Percentiles rank a stretch among this genome's conserved stretches.
Evolutionary conservation across 2,888 invertebrate species (phyloP).

Genomic region (Poecilobothrus nobilitatus): DNA sequence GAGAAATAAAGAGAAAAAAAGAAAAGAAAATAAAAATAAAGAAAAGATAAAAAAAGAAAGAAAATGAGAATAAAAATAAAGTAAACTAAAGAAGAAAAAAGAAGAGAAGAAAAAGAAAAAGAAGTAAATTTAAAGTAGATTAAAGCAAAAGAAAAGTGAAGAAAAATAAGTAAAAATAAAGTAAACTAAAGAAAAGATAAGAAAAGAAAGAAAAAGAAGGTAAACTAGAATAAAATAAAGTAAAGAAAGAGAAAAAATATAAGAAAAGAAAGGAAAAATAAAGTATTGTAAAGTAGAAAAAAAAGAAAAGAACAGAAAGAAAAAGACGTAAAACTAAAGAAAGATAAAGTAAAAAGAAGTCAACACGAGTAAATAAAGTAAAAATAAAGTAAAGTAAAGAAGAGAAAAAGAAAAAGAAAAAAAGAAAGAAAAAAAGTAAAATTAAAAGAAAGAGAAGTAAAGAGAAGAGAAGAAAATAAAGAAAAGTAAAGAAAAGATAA

Average conservation of each 20-base stretch:
- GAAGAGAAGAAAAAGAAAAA: conserved; percentile 1
- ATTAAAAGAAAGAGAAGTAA: conserved; percentile 8
- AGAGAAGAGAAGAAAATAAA: conserved; percentile 10
- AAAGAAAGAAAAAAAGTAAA: background rate
- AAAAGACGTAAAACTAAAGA: background rate
- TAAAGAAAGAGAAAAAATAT: too few species aligned
- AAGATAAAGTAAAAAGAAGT: background rate
- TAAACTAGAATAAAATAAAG: too few species aligned
- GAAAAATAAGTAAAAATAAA: conserved; percentile 10
- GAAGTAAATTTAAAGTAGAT: background rate
- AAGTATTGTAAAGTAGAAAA: too few species aligned
- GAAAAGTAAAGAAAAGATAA: conserved; percentile 8
- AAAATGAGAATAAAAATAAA: conserved; percentile 9
- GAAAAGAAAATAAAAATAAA: conserved; percentile 4
- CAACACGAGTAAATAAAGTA: background rate
- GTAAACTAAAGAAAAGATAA: conserved; percentile 8
- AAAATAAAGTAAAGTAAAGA: conserved; percentile 7
- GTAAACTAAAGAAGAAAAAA: background rate
- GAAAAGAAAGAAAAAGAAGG: too few species aligned
- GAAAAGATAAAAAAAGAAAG: conserved; percentile 2
- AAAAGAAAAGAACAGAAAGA: too few species aligned
- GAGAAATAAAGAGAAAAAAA: too few species aligned
- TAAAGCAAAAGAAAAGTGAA: conserved; percentile 9
- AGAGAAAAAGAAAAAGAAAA: background rate
- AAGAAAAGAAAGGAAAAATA: too few species aligned